These are phyloP conservation scores for Sparidentex hasta DNA, from an alignment of 2,797 vertebrate species.

Conservation along the genomic window DNA sequence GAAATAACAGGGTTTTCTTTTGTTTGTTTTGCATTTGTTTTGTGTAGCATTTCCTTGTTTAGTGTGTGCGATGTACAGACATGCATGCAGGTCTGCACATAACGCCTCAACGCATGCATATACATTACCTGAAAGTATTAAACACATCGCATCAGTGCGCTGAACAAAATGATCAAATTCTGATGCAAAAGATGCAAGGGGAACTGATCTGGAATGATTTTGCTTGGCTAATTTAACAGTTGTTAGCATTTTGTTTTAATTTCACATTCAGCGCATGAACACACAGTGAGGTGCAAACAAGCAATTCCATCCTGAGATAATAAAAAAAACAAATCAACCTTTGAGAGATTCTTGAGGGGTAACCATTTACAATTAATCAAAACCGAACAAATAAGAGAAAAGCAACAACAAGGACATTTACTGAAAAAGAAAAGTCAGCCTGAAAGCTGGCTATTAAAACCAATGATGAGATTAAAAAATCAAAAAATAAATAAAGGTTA, in stretches of 20 bases:
- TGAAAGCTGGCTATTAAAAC: no score
- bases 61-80: no score
- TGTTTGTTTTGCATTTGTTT: no score
- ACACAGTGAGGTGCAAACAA: not conserved
- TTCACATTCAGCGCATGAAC: not conserved
- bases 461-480: no score
- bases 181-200: not conserved
- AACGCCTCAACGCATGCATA: not conserved
- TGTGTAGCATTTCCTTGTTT: no score
- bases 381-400: no score
- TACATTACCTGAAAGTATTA: constrained; percentile 10
- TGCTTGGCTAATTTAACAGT: not conserved
- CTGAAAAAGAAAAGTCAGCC: no score
- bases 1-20: no score
- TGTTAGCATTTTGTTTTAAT: not conserved
- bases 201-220: constrained; percentile 3
- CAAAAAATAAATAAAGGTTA: no score
- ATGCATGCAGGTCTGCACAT: not conserved
- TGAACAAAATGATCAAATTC: constrained; percentile 15
- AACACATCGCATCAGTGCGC: constrained; percentile 5
- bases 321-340: not conserved
- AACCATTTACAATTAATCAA: no score
- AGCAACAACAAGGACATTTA: no score
- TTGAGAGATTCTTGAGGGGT: no score
- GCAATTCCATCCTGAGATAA: not conserved